Evolutionary conservation across 2,888 invertebrate species (phyloP).

Genomic region (Nemotelus pantherinus): DNA sequence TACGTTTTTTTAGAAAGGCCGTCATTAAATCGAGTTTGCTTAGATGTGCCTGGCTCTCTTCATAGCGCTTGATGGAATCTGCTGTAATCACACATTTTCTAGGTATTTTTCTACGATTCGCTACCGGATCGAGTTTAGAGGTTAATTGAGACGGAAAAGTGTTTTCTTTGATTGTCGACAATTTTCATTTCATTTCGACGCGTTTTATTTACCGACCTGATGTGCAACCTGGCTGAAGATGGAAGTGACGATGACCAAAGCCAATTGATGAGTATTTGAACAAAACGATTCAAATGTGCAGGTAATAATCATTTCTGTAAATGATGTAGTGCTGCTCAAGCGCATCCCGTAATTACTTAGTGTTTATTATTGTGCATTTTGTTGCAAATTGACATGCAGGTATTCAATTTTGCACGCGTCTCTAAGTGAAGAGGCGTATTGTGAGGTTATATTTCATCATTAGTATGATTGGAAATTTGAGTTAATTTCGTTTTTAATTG

Average conservation of each 20-base stretch:
- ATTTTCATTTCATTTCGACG: neutral
- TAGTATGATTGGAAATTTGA: no score
- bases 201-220: constrained; percentile 1
- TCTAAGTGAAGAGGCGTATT: no score
- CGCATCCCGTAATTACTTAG: constrained; percentile 9
- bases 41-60: no score
- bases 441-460: no score
- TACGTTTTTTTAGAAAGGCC: constrained; percentile 6
- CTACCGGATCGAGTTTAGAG: constrained; percentile 6
- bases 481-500: no score
- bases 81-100: neutral
- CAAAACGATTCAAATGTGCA: neutral
- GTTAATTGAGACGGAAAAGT: constrained; percentile 28
- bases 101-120: neutral
- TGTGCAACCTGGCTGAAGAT: neutral
- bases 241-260: neutral
- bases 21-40: neutral
- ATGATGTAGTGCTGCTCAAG: neutral
- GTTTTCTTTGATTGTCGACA: constrained; percentile 24
- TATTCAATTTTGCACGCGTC: neutral
- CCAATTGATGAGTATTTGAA: no score
- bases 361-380: neutral
- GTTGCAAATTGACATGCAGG: neutral
- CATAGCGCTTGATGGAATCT: neutral
- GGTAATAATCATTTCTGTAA: constrained; percentile 16